Evolutionary conservation across 2,113 vertebrate genomes (phyloP).

Genomic region (Macrotus californicus): DNA sequence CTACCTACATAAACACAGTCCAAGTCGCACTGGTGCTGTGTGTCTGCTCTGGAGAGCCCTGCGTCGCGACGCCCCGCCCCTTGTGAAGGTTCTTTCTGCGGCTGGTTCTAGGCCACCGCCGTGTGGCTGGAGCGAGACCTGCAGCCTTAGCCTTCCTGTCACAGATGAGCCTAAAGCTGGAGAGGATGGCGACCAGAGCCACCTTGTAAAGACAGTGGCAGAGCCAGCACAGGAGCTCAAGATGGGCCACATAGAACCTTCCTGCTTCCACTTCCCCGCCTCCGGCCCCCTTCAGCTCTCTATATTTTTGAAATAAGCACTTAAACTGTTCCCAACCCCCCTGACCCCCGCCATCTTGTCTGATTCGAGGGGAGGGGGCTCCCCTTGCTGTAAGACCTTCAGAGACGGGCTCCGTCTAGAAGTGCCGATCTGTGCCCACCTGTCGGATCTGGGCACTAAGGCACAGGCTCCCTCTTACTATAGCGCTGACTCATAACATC

Average conservation of each 20-base stretch:
- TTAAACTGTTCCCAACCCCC: neutral
- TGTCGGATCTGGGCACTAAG: neutral
- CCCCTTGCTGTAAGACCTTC: neutral
- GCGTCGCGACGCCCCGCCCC: neutral
- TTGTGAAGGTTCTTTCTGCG: accelerated
- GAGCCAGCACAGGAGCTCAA: neutral
- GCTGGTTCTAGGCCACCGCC: neutral
- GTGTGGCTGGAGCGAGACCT: neutral
- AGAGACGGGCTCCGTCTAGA: neutral
- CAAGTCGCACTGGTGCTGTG: neutral
- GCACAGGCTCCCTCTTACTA: neutral
- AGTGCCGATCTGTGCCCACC: neutral
- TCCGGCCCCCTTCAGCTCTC: neutral
- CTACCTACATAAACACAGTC: constrained; percentile 58
- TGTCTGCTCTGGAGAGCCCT: neutral
- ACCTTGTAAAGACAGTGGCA: neutral
- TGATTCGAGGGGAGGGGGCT: neutral
- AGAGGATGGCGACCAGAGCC: neutral
- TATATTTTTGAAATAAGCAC: neutral
- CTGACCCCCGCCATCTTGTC: neutral
- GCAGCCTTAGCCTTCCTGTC: neutral
- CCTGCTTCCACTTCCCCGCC: neutral
- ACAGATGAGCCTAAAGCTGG: neutral
- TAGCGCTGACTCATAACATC: neutral
- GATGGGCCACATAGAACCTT: neutral